These are phyloP conservation scores for Morone chrysops DNA, from an alignment of 2,113 vertebrate genomes.

Conservation along the genomic window DNA sequence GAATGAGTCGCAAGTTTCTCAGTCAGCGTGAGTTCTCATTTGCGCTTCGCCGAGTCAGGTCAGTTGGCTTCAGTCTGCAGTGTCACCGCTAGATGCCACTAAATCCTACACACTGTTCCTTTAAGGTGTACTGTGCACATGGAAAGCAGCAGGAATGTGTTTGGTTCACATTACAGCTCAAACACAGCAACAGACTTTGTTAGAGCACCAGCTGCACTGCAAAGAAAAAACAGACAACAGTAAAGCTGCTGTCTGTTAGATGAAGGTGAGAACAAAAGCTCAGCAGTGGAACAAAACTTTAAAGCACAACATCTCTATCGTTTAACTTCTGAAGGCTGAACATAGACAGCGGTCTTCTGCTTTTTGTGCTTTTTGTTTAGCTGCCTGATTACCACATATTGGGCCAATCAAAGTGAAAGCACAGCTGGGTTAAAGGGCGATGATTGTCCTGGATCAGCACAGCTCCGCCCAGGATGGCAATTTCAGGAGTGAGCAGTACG, in stretches of 20 bases:
- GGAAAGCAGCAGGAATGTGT: too few species aligned
- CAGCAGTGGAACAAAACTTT: background rate
- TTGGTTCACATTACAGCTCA: background rate
- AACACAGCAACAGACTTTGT: constrained; percentile 7
- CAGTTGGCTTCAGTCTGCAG: too few species aligned
- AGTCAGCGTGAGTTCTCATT: too few species aligned
- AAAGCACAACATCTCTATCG: background rate
- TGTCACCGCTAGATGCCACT: too few species aligned
- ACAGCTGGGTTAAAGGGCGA: background rate
- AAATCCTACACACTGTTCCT: too few species aligned
- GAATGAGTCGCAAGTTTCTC: too few species aligned
- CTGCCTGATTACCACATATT: background rate
- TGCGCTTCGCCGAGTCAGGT: too few species aligned
- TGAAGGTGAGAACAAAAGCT: background rate
- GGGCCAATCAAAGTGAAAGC: background rate
- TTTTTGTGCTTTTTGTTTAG: background rate
- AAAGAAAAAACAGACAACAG: background rate
- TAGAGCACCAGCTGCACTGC: background rate
- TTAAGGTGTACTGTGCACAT: too few species aligned
- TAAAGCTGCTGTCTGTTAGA: background rate
- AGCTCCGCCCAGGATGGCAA: background rate
- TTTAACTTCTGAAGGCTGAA: constrained; percentile 13
- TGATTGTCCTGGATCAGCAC: background rate
- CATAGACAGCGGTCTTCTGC: background rate
- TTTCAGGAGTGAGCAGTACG: background rate